Base-by-base conservation (phyloP, 1,140 invertebrate species). In the Drosophila tsacasi region DNA sequence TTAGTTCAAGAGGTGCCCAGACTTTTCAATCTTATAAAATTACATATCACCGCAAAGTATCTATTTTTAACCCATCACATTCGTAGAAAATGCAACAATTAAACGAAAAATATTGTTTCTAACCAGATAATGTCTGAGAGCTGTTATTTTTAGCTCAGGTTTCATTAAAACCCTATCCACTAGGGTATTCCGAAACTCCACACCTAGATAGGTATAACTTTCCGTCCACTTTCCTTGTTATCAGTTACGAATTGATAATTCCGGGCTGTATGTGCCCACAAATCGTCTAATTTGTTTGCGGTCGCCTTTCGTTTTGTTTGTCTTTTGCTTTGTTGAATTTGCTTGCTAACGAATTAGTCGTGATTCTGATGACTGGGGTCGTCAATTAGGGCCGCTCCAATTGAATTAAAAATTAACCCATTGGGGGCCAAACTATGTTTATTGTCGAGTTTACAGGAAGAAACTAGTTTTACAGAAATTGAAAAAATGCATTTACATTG, bases 291-390 rank as follows among this genome's bases (percentile, higher is more conserved):
- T 89, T 80, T 89, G 76, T 86, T 89, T 86, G 80, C 76, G 32
- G 50, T 60, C 76, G 67, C 84, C 57, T 83, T 83, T 64, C 81
- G 68, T 47, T 57, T 39, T 81, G 60, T 87, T 81, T 76, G 84
- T 58, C 58, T 62, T 83, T 68, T 71, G 79, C 52, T 61, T 76
- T 83, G 72, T 68, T 52, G 66, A 80, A 83, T 86, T 89, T 89
- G 84, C 83, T 79, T 83, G 76, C 76, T 89, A 80, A 86, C 83
- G 64, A 86, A 83, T 86, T 86, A 86, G 72, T 89, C 80, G 84
- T 80, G 80, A 86, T 89, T 83, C 40, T 54, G 39, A 73, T 54
- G 65, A 62, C 67, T 46, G 79, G 71, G 77, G 60, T 57, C 66
- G 65, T 72, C 74, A 87, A 86, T 86, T 86, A 87, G 83, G 59